Base-by-base conservation (phyloP, 2,797 vertebrate species). In the Hylomyscus alleni region DNA sequence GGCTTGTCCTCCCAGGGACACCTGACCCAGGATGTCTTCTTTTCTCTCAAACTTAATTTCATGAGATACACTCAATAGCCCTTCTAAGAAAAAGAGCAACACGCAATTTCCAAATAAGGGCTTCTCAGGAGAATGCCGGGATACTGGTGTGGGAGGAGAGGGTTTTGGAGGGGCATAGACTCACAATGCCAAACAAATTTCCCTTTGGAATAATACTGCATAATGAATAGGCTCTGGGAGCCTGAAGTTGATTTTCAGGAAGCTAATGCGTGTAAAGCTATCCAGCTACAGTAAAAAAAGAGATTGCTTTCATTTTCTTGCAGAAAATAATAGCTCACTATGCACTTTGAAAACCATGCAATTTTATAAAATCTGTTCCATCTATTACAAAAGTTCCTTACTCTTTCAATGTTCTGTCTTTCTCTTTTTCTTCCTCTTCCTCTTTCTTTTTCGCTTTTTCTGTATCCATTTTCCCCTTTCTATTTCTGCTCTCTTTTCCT, bases 321-420 rank as follows among this genome's bases (percentile, higher is more conserved):
- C 26, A 58, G 75, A 72, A 22, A 80, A 80, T 60, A 73, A 93
- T 37, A 69, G 31, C 34, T 60, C 65, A 76, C 34, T 52, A 12
- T 58, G 9, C 40, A 50, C 54, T 73, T 40, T 54, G 69, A 56
- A 54, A 86, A 65, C 26, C n/a, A 44, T 75, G 44, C 52, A 54
- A 89, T 89, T 75, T 83, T 94, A 94, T 81, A 75, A 89, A 94
- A 82, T 62, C 44, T 54, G 13, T 76, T 82, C 47, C 1, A 44
- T 82, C 24, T 69, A 72, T 83, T 89, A 15, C 44, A 89, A 58
- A 56, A 62, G 31, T 82, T 82, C 24, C 11, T 72, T 14, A 54
- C 20, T 50, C 50, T 78, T 54, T 67, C 4, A 56, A 13, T 26
- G 29, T 52, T 72, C 29, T 69, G 3, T 31, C 4, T 58, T 60